Percentiles rank a stretch among this genome's conserved stretches.
Conservation (phyloP, 2,113 vertebrate genomes). For the Prietella phreatophila region DNA sequence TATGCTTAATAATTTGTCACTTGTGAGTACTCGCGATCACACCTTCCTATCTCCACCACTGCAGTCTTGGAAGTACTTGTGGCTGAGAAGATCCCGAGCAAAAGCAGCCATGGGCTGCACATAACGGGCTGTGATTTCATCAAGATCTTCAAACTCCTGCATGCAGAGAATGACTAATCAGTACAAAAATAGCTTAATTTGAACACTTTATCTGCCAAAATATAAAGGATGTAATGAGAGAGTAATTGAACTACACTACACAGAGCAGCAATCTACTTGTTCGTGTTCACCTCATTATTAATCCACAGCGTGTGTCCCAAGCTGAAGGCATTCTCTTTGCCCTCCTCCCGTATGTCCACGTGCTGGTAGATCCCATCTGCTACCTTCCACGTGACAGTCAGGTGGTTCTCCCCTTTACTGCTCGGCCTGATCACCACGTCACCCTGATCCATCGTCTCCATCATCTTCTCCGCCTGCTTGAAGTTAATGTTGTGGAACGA, state of each 20-base stretch:
- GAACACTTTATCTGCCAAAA: background rate
- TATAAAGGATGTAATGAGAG: background rate
- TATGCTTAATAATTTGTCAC: background rate
- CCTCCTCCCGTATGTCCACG: conserved; percentile 92
- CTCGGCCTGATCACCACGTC: conserved; percentile 96
- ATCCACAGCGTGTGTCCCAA: conserved; percentile 96
- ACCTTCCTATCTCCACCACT: conserved; percentile 89
- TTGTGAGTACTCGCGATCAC: background rate
- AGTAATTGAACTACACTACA: background rate
- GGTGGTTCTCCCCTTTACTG: conserved; percentile 96
- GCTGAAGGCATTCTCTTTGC: conserved; percentile 99
- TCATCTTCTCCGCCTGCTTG: conserved; percentile 99
- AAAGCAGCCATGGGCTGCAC: conserved; percentile 98
- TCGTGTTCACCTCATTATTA: conserved; percentile 81
- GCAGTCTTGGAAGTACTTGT: conserved; percentile 97
- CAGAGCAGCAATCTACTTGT: background rate
- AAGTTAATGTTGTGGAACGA: conserved; percentile 99
- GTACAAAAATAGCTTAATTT: background rate
- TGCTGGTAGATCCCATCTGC: conserved; percentile 95
- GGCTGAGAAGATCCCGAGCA: conserved; percentile 89
- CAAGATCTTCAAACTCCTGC: conserved; percentile 97
- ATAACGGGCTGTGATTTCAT: conserved; percentile 96
- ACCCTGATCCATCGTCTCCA: conserved; percentile 98
- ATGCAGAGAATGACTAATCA: conserved; percentile 3
- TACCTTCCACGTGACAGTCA: conserved; percentile 98